Percentiles rank a stretch among this genome's conserved stretches.
Conservation (phyloP, 2,888 invertebrate species). For the Patella ulyssiponensis region DNA sequence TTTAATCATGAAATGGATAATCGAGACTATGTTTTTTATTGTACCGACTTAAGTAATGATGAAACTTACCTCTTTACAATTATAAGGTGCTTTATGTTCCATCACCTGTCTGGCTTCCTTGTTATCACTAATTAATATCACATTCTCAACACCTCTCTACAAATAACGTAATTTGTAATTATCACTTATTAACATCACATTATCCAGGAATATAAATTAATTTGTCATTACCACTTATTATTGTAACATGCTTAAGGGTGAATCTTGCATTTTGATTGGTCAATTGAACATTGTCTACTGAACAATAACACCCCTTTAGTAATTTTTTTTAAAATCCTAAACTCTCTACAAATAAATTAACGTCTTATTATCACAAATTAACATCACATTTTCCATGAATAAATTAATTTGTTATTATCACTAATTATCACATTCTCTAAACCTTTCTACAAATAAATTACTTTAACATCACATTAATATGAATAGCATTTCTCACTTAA, state of each 20-base stretch:
- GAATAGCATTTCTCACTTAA: too few relatives aligned
- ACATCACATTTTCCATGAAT: too few relatives aligned
- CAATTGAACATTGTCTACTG: neutral
- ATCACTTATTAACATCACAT: neutral
- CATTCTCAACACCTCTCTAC: slow-evolving; percentile 78
- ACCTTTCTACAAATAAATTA: too few relatives aligned
- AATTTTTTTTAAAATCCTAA: too few relatives aligned
- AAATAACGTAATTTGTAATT: slow-evolving; percentile 24
- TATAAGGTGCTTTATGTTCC: slow-evolving; percentile 71
- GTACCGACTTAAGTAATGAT: too few relatives aligned
- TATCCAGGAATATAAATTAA: neutral
- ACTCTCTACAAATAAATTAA: too few relatives aligned
- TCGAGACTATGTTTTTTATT: too few relatives aligned
- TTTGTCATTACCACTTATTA: neutral
- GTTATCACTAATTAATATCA: slow-evolving; percentile 82
- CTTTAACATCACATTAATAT: too few relatives aligned
- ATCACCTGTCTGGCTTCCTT: slow-evolving; percentile 82
- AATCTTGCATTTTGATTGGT: neutral
- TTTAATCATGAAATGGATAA: too few relatives aligned
- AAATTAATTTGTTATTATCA: too few relatives aligned
- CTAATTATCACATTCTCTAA: too few relatives aligned
- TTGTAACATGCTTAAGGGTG: neutral
- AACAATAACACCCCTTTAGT: neutral
- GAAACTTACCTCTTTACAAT: slow-evolving; percentile 58
- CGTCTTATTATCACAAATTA: too few relatives aligned